phyloP scores from a whole-genome alignment of 2,888 invertebrate genomes.

The Noctua pronuba region DNA sequence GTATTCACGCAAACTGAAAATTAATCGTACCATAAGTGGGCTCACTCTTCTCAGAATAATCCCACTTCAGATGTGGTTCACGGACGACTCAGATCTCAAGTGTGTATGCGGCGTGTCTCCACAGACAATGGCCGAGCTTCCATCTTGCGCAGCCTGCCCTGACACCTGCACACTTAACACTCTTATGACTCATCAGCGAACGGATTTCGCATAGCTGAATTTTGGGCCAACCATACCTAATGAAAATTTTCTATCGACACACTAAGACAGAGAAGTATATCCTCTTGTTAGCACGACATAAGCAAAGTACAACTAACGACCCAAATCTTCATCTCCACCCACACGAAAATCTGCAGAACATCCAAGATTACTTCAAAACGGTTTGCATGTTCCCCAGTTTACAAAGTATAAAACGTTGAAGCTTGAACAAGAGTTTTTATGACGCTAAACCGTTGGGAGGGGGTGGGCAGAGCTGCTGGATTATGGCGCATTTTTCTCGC shows the following conservation, averaged over 20 bases:
- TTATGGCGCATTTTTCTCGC: constrained; percentile 65
- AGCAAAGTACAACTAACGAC: neutral
- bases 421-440: constrained; percentile 59
- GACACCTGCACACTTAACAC: too few relatives aligned
- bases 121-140: too few relatives aligned
- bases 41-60: too few relatives aligned
- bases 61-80: too few relatives aligned
- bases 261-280: too few relatives aligned
- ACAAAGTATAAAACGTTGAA: constrained; percentile 56
- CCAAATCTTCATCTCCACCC: neutral
- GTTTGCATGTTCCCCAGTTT: constrained; percentile 53
- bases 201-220: too few relatives aligned
- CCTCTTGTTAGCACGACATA: neutral
- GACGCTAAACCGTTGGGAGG: constrained; percentile 53
- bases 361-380: constrained; percentile 53
- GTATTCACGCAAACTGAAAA: neutral
- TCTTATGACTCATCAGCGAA: too few relatives aligned
- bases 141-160: too few relatives aligned
- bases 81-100: too few relatives aligned
- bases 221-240: too few relatives aligned
- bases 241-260: too few relatives aligned
- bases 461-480: constrained; percentile 50
- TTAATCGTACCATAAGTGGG: neutral
- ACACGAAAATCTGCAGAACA: constrained; percentile 17
- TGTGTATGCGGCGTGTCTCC: too few relatives aligned